Evolutionary conservation across 2,888 invertebrate genomes (phyloP), one percentile per base, ranked within the genome.

Genomic region (Junonia oenone): DNA sequence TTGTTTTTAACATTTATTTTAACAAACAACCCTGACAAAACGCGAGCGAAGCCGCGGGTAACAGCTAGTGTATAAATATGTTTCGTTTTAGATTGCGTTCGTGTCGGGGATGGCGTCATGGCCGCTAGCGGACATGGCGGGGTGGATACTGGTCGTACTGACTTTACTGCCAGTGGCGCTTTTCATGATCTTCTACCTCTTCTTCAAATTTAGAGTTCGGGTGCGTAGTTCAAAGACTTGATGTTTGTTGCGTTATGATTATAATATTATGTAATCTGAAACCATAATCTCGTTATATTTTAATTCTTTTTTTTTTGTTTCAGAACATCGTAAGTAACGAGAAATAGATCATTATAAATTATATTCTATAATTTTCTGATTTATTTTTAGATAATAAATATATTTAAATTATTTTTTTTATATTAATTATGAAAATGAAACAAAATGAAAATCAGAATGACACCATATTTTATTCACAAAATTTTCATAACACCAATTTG

Each of bases 391-490:
- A 37, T 8, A 37, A 38, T n/a, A 17, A 33, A 40, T 19, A 11
- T 19, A 5, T 8, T 15, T 37, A 15, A 15, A 4, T 37, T 8
- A n/a, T n/a, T n/a, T n/a, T n/a, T n/a, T n/a, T n/a, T n/a, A n/a
- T n/a, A n/a, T n/a, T n/a, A n/a, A n/a, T n/a, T n/a, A n/a, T n/a
- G 3, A 14, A 22, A 22, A 13, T 43, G 49, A 43, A 61, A 64
- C 55, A 61, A 66, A 65, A 65, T 45, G 27, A 52, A 40, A 61
- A 62, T 75, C 76, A 81, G 80, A 83, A 85, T 89, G 84, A 88
- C 86, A 87, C 85, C 85, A 85, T 85, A 83, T 83, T 87, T 86
- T 87, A 88, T 88, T 89, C 84, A 88, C 87, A 89, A 83, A 79
- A 75, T 82, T 56, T 81, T 86, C 81, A 86, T 88, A 87, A 89